phyloP scores from a whole-genome alignment of 1,140 invertebrate genomes.

The Telenomus remus region DNA sequence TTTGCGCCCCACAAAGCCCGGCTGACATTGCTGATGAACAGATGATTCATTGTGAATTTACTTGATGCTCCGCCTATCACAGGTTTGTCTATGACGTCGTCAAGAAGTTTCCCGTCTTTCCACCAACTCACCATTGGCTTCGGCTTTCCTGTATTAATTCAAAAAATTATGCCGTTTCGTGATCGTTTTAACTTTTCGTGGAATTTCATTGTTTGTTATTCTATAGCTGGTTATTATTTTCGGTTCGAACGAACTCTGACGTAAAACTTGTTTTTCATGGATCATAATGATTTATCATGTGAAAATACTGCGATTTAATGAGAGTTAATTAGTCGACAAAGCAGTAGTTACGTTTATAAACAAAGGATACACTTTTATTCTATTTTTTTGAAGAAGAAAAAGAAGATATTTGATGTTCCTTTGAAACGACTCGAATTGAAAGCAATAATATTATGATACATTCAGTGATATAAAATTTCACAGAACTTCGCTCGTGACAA shows the following conservation, averaged over 20 bases:
- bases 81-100: slow-evolving; percentile 79
- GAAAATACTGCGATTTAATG: too few species aligned
- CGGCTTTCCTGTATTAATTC: slow-evolving; percentile 78
- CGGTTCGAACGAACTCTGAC: neutral
- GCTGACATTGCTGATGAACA: slow-evolving; percentile 79
- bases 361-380: too few species aligned
- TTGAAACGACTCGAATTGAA: too few species aligned
- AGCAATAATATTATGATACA: neutral
- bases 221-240: slow-evolving; percentile 15
- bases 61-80: slow-evolving; percentile 73
- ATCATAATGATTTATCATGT: too few species aligned
- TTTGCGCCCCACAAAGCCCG: slow-evolving; percentile 79
- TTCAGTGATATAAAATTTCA: slow-evolving; percentile 7
- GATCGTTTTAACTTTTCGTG: slow-evolving; percentile 16
- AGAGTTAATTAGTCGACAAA: too few species aligned
- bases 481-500: neutral
- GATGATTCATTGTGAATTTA: slow-evolving; percentile 80
- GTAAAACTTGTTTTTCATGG: too few species aligned
- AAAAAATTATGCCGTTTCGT: slow-evolving; percentile 47
- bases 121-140: slow-evolving; percentile 87
- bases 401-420: neutral
- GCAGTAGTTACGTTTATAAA: too few species aligned
- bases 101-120: slow-evolving; percentile 82
- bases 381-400: too few species aligned
- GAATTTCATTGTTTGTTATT: neutral